Conservation (phyloP, 1,140 invertebrate genomes). For the Chrysomallon squamiferum region DNA sequence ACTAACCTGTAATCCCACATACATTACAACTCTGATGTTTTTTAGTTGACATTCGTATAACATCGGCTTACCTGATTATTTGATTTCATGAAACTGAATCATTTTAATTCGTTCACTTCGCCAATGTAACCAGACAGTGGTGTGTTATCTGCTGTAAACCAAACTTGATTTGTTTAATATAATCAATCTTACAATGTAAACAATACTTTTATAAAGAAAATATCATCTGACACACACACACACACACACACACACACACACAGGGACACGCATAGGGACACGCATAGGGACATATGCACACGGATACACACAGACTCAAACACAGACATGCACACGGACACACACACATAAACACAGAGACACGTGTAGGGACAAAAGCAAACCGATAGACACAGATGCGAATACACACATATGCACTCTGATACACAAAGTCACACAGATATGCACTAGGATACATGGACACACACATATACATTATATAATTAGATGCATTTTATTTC, state of each 20-base stretch:
- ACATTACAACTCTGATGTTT: too few relatives aligned
- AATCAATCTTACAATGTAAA: too few relatives aligned
- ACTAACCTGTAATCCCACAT: too few relatives aligned
- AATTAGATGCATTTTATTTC: too few relatives aligned
- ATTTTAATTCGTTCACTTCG: too few relatives aligned
- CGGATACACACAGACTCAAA: neutral
- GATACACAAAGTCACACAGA: neutral
- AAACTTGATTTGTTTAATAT: too few relatives aligned
- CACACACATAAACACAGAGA: slow-evolving; percentile 7
- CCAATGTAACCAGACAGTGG: too few relatives aligned
- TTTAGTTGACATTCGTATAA: too few relatives aligned
- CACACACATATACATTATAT: neutral
- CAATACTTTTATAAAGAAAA: too few relatives aligned
- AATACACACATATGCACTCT: neutral
- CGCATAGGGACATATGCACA: neutral
- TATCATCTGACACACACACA: neutral
- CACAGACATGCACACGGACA: neutral
- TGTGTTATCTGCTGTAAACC: too few relatives aligned
- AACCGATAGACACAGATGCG: neutral
- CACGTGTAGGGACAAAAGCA: neutral
- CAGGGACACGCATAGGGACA: neutral
- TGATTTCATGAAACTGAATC: too few relatives aligned
- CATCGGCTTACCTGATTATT: too few relatives aligned
- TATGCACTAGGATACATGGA: neutral
- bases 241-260: neutral